phyloP scores from a whole-genome alignment of 1,140 invertebrate genomes.

The Zaprionus kolodkinae region DNA sequence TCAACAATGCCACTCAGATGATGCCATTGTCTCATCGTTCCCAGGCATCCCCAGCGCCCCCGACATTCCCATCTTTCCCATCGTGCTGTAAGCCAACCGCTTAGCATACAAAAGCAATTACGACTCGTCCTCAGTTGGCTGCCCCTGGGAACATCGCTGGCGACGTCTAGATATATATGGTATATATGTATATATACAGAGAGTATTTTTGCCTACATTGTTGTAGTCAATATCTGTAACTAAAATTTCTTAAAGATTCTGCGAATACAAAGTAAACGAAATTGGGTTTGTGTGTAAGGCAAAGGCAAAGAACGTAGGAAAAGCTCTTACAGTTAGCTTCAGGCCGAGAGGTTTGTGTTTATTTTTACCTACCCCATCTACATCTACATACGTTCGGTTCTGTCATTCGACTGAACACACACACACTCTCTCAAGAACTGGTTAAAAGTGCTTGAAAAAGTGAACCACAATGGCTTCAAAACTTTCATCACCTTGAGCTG shows the following conservation, averaged over 20 bases:
- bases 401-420: neutral
- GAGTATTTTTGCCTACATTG: neutral
- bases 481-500: constrained; percentile 4
- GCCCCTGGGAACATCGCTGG: constrained; percentile 2
- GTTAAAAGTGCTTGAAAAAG: neutral
- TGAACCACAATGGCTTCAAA: constrained; percentile 1
- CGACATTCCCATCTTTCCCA: constrained; percentile 17
- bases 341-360: neutral
- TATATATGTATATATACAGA: neutral
- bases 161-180: neutral
- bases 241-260: constrained; percentile 8
- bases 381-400: neutral
- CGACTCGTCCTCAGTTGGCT: constrained; percentile 37
- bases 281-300: neutral
- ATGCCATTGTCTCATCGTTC: constrained; percentile 40
- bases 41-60: neutral
- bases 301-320: neutral
- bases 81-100: constrained; percentile 42
- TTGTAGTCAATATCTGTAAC: constrained; percentile 7
- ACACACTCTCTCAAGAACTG: neutral
- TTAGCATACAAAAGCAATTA: constrained; percentile 69
- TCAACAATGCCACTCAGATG: constrained; percentile 38
- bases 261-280: neutral
- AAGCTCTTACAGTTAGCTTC: constrained; percentile 2
- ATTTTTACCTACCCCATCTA: neutral